Base-by-base conservation (phyloP, 2,888 invertebrate species). In the Neuroscelio doddi region DNA sequence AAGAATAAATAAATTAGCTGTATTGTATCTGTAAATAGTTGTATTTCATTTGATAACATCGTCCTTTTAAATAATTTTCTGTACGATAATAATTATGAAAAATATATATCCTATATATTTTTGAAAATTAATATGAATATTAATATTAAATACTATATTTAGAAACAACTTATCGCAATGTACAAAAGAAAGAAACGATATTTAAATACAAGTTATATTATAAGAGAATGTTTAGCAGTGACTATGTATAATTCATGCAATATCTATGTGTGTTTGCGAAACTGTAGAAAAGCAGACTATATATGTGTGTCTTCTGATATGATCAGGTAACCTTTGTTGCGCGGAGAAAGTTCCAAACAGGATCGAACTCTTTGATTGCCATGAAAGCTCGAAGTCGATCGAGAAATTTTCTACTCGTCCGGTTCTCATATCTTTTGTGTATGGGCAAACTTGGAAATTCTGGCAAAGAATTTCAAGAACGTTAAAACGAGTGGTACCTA, bases 291-390 rank as follows among this genome's bases (percentile, higher is more conserved):
- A 46, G 61, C 65, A 49, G 52, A 56, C 61, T 64, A 46, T 45
- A 56, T 46, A 44, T 34, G 36, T 32, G 51, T 56, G 46, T 55
- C 55, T 53, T 56, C 57, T 46, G 61, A 66, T 66, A 57, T 57
- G 52, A 61, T 66, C 61, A 50, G 26, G 39, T 51, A 61, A 65
- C 45, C 61, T 66, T 66, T 66, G 65, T 66, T 61, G 49, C 61
- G 52, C 53, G 57, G 65, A 61, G 65, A 66, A 66, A 66, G 65
- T 66, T 49, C 36, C 65, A 45, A 62, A 66, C 61, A 62, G 65
- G 65, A 65, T 61, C 56, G 38, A 41, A 24, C 26, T 21, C 2
- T 7, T 14, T 14, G 14, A 26, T 41, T 12, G 57, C 57, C 61
- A 66, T 42, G 65, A 66, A 61, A 66, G 61, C 61, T 65, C 61